A percentile compares a stretch with the other conserved stretches of the same genome.
These are phyloP conservation scores for Octodonta nipae DNA, from an alignment of 2,888 invertebrate genomes.

Conservation along the genomic window DNA sequence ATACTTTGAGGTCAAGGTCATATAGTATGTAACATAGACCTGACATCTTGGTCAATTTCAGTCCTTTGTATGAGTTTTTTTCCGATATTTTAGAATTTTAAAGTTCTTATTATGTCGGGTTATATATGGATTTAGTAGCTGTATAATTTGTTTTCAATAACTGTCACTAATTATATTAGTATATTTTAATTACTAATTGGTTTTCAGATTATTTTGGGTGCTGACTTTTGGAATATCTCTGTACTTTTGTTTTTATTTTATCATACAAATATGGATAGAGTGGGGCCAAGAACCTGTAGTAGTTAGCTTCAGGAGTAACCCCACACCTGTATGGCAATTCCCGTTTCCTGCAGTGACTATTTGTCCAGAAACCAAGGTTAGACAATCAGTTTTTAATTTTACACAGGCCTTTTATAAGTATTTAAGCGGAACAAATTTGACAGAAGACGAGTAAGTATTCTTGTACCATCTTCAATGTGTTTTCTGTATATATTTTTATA, in stretches of 20 bases:
- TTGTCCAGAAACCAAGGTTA: constrained; percentile 45
- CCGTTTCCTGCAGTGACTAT: constrained; percentile 35
- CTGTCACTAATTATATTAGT: no score
- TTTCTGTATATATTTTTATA: no score
- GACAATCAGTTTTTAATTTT: constrained; percentile 50
- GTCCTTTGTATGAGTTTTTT: no score
- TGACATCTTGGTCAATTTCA: no score
- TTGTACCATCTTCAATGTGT: no score
- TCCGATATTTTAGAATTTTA: no score
- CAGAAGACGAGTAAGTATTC: constrained; percentile 44
- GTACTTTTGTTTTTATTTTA: constrained; percentile 45
- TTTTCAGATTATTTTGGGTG: constrained; percentile 50
- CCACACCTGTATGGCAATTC: constrained; percentile 56
- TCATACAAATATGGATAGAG: constrained; percentile 53
- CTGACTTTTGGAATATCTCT: constrained; percentile 48
- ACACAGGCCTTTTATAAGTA: constrained; percentile 17
- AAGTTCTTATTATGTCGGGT: no score
- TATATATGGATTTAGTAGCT: no score
- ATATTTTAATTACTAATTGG: no score
- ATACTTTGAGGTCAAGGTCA: no score
- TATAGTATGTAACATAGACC: no score
- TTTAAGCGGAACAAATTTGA: constrained; percentile 23
- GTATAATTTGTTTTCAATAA: no score
- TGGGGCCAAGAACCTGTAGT: constrained; percentile 63
- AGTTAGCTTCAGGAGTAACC: constrained; percentile 61